phyloP scores from a whole-genome alignment of 1,140 invertebrate species.

The Cydia strobilella region DNA sequence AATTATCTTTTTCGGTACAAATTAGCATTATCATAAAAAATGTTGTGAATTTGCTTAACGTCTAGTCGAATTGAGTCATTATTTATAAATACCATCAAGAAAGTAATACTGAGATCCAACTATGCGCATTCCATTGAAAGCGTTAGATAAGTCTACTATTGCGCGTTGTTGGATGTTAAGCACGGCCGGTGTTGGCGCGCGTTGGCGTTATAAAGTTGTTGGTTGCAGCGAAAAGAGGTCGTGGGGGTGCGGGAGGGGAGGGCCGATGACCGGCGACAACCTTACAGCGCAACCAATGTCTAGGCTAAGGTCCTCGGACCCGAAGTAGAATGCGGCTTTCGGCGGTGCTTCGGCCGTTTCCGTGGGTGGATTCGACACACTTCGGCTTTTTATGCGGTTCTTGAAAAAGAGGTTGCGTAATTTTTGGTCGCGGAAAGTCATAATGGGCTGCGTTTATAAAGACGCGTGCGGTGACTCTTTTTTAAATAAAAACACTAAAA shows the following conservation, averaged over 20 bases:
- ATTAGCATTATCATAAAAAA: background rate
- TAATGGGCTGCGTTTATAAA: constrained; percentile 3
- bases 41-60: background rate
- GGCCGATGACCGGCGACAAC: constrained; percentile 72
- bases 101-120: constrained; percentile 25
- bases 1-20: too few relatives aligned
- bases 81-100: background rate
- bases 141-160: constrained; percentile 47
- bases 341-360: constrained; percentile 45
- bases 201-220: constrained; percentile 52
- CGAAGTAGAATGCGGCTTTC: constrained; percentile 57
- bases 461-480: too few relatives aligned
- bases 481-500: too few relatives aligned
- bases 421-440: constrained; percentile 33
- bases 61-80: background rate
- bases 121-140: constrained; percentile 39
- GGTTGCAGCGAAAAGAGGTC: constrained; percentile 69
- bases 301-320: constrained; percentile 70
- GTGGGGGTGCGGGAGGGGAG: constrained; percentile 54
- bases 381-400: constrained; percentile 42
- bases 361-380: constrained; percentile 50
- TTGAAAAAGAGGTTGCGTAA: constrained; percentile 49
- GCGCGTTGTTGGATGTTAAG: constrained; percentile 39
- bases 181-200: constrained; percentile 44
- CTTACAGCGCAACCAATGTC: constrained; percentile 71